Base-by-base conservation (phyloP, 2,888 invertebrate species). In the Falcaria lacertinaria region DNA sequence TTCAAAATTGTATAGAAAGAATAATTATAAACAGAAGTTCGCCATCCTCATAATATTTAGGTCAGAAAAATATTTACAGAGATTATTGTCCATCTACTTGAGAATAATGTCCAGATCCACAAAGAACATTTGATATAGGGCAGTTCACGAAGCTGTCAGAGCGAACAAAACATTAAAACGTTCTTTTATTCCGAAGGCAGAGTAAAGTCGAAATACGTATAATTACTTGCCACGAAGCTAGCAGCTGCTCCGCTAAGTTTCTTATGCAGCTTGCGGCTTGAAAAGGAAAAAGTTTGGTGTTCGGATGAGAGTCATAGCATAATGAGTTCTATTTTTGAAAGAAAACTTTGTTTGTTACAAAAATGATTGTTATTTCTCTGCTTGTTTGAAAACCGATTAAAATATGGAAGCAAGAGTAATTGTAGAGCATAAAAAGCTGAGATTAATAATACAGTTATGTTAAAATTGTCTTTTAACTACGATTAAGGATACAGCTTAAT, bases 221-320 rank as follows among this genome's bases (percentile, higher is more conserved):
- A 81, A 84, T 84, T 84, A 84, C 80, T 83, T 76, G 76, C 66
- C 65, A 76, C 81, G 80, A 72, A 74, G 68, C 57, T 52, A 68
- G 66, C 71, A 72, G 75, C 78, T 80, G 82, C 64, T 73, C 65
- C 61, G 57, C 47, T 37, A 74, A 80, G 66, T 78, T 81, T 68
- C 65, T 66, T 68, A 66, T 75, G 70, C 77, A 67, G 62, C 69
- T 57, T 58, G 69, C 60, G 61, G 67, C 58, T 60, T 63, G 62
- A 56, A 63, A 73, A 71, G 62, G 65, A 71, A 77, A 78, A 78
- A 82, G 59, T 80, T 82, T 53, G 50, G 54, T 68, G 63, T 60
- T 67, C 73, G 50, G 66, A 71, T 66, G 71, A 70, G 64, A 60
- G 68, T 64, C 64, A 65, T 65, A 52, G 69, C 52, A 70, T 74